Evolutionary conservation across 2,113 vertebrate species (phyloP).

Genomic region (Halichoeres trimaculatus): DNA sequence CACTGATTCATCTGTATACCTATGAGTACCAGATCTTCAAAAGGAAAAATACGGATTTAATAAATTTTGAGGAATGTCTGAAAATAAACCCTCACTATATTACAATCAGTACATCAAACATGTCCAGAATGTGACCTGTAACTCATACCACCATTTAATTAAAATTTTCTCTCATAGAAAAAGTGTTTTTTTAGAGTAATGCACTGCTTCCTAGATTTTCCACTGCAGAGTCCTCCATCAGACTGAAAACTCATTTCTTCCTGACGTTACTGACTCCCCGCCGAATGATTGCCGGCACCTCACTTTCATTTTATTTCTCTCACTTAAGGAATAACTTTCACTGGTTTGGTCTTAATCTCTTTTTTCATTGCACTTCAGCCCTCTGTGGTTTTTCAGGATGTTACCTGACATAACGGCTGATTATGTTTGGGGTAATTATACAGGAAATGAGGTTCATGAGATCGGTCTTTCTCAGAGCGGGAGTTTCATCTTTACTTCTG

Average conservation of each 20-base stretch:
- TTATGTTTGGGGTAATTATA: no score
- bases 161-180: conserved; percentile 8
- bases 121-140: neutral
- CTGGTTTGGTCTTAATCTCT: conserved; percentile 4
- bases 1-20: no score
- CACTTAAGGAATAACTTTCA: conserved; percentile 4
- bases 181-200: conserved; percentile 7
- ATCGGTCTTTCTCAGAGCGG: no score
- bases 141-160: conserved; percentile 12
- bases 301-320: conserved; percentile 11
- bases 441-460: no score
- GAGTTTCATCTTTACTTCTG: no score
- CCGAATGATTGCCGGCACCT: conserved; percentile 11
- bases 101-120: conserved; percentile 27
- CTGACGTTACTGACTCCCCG: conserved; percentile 9
- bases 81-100: conserved; percentile 20
- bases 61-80: neutral
- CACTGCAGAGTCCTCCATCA: conserved; percentile 30
- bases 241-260: conserved; percentile 38
- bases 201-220: neutral
- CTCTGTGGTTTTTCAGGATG: neutral
- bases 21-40: neutral
- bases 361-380: neutral
- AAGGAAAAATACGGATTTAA: conserved; percentile 30
- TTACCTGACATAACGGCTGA: neutral